These are phyloP conservation scores for Scelioninae gen. 2 DNA, from an alignment of 2,888 invertebrate genomes.

Conservation along the genomic window DNA sequence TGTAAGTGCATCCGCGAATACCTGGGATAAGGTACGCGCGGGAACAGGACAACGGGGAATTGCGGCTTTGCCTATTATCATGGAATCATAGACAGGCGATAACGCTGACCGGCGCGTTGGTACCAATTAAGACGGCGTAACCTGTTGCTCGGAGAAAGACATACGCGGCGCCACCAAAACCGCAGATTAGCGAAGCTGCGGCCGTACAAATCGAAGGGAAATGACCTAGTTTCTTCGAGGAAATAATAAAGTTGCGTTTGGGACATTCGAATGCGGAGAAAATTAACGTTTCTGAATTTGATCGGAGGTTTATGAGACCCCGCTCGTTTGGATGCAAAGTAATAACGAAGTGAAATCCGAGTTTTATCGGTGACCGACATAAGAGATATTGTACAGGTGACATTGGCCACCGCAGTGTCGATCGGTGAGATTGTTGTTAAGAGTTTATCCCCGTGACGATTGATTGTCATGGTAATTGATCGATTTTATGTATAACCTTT, in stretches of 20 bases:
- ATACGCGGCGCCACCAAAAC: constrained; percentile 2
- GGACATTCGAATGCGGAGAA: constrained; percentile 5
- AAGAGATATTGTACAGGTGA: too few species aligned
- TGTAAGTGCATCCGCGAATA: constrained; percentile 56
- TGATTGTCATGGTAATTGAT: too few species aligned
- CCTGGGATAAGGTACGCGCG: constrained; percentile 39
- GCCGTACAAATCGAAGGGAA: background rate
- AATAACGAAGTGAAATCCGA: too few species aligned
- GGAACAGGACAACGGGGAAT: constrained; percentile 34
- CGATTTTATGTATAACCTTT: too few species aligned
- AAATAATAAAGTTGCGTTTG: constrained; percentile 11
- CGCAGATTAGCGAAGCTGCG: constrained; percentile 9
- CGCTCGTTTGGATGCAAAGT: background rate
- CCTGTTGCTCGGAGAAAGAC: constrained; percentile 9
- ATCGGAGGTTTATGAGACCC: background rate
- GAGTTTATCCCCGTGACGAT: too few species aligned
- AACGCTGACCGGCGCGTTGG: background rate
- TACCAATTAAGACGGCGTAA: constrained; percentile 16
- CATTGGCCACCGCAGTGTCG: too few species aligned
- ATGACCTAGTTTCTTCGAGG: constrained; percentile 16
- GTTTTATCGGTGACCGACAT: too few species aligned
- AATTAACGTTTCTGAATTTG: constrained; percentile 8
- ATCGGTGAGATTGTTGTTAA: too few species aligned
- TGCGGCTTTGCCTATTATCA: constrained; percentile 8
- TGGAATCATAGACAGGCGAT: constrained; percentile 1